Evolutionary conservation across 2,113 vertebrate genomes (phyloP).

Genomic region (Zootoca vivipara): DNA sequence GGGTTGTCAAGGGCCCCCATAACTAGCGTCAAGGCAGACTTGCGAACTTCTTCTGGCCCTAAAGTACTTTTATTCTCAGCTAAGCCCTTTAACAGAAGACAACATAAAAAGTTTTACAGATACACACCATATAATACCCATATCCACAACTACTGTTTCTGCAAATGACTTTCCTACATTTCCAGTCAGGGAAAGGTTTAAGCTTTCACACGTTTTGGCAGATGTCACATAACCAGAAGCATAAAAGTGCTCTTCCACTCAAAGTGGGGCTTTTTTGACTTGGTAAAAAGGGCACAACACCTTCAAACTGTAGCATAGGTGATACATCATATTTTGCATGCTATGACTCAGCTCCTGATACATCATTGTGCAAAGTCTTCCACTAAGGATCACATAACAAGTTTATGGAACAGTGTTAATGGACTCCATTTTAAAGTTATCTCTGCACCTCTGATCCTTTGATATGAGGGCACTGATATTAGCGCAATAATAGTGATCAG

Average conservation of each 20-base stretch:
- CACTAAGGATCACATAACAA: background rate
- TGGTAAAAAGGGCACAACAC: background rate
- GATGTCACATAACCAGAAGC: background rate
- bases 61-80: slow-evolving; percentile 98
- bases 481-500: background rate
- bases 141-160: background rate
- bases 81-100: slow-evolving; percentile 82
- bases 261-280: background rate
- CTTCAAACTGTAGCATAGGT: background rate
- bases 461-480: background rate
- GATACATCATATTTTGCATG: background rate
- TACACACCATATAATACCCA: background rate
- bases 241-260: too few relatives aligned
- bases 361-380: background rate
- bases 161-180: background rate
- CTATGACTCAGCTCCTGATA: background rate
- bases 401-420: background rate
- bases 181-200: background rate
- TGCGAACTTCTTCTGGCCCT: slow-evolving; percentile 96
- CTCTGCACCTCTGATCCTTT: too few relatives aligned
- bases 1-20: slow-evolving; percentile 98
- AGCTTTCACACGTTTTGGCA: background rate
- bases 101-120: background rate
- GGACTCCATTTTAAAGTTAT: background rate
- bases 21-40: slow-evolving; percentile 94